Base-by-base conservation (phyloP, 92 coral and sea anemone genomes). In the Plumapathes pennacea region DNA sequence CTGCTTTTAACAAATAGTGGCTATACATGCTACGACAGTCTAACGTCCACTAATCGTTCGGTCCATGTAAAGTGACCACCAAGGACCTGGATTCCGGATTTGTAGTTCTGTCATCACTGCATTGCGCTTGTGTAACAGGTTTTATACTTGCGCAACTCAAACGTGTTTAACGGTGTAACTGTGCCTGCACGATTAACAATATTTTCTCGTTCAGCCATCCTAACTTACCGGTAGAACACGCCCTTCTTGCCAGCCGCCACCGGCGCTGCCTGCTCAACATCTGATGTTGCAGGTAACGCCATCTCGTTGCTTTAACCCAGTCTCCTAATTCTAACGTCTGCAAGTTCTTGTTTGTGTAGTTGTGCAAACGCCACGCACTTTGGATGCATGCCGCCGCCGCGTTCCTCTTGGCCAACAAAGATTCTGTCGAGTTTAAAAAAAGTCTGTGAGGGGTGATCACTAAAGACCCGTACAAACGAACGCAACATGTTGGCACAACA, bases 301-400 rank as follows among this genome's bases (percentile, higher is more conserved):
- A 69, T 60, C 72, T 82, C 45, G 77, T 82, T 8, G 65, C 43
- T 41, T 77, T 71, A 17, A 82, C 25, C 90, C 84, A 88, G 66
- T 77, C 96, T n/a, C 76, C 90, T 33, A 47, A 30, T 25, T 72
- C 77, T 13, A 84, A 60, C 5, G 84, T 60, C n/a, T 70, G 75
- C 6, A 64, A 57, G 72, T 94, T 86, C 48, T 58, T 42, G 34
- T 72, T 86, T 12, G 68, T 59, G 48, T 76, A 94, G 44, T 45
- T 57, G 59, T 78, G 57, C 56, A 80, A 76, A 61, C 90, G 61
- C 99, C 99, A 94, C 55, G 62, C 80, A 38, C 88, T 84, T 50
- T 94, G 96, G 41, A 94, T 84, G 36, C 90, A 88, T 9, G 38
- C 60, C 5, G 99, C 99, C 13, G 99, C 99, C 26, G 71, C 50